phyloP scores from a whole-genome alignment of 2,888 invertebrate genomes.

The Eretmocerus hayati region DNA sequence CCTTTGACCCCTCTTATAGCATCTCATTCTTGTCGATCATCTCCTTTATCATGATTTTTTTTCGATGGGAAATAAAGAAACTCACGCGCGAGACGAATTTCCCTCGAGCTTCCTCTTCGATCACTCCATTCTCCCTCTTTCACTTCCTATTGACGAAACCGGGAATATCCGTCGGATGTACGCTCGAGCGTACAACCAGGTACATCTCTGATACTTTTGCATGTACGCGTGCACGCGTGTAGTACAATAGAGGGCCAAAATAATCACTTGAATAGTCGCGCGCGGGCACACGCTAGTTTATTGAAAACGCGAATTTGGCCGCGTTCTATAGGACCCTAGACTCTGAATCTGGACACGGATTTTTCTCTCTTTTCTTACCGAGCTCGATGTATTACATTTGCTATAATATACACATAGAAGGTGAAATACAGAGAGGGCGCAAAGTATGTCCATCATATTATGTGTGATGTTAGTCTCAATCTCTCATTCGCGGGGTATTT shows the following conservation, averaged over 20 bases:
- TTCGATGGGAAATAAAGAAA: neutral
- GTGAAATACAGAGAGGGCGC: no score
- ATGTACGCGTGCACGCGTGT: neutral
- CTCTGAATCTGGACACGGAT: neutral
- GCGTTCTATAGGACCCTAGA: conserved; percentile 4
- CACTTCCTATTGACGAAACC: conserved; percentile 4
- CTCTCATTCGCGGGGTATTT: conserved; percentile 4
- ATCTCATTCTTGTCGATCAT: neutral
- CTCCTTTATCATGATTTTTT: neutral
- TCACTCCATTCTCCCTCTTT: conserved; percentile 5
- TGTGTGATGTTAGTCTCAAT: conserved; percentile 1
- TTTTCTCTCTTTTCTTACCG: conserved; percentile 2
- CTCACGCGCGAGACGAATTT: no score
- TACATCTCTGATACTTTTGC: neutral
- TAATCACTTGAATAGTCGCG: conserved; percentile 3
- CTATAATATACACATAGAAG: no score
- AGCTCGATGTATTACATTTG: neutral
- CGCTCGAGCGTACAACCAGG: conserved; percentile 13
- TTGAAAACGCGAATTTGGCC: conserved; percentile 6
- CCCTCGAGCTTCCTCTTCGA: no score
- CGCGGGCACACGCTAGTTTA: neutral
- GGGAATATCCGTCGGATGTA: conserved; percentile 13
- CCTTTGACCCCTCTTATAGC: no score
- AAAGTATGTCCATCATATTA: neutral
- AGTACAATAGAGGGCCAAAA: conserved; percentile 3